A percentile compares a stretch with the other conserved stretches of the same genome.
These are phyloP conservation scores for Pomatorhinus ruficollis DNA, from an alignment of 2,113 vertebrate genomes.

Conservation along the genomic window DNA sequence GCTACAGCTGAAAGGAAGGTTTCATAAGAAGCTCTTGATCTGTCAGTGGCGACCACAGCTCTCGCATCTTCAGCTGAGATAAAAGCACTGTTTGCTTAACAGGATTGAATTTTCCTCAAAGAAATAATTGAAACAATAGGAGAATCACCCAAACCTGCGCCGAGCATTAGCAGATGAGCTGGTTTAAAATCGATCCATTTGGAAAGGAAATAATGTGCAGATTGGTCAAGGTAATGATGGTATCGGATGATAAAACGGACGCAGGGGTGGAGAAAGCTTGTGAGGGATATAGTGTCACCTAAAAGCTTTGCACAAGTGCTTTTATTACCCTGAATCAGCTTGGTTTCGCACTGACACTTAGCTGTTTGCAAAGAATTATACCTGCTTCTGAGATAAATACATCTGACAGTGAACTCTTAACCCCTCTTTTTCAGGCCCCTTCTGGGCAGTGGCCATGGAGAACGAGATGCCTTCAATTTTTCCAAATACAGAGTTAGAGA, in stretches of 20 bases:
- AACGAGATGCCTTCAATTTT: background rate
- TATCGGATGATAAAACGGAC: background rate
- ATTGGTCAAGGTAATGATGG: constrained; percentile 18
- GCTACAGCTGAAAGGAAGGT: background rate
- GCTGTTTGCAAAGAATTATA: constrained; percentile 9
- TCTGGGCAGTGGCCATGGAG: background rate
- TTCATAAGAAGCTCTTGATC: background rate
- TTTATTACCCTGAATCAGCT: constrained; percentile 61
- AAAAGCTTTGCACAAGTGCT: constrained; percentile 32
- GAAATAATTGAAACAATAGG: constrained; percentile 23
- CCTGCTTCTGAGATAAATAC: constrained; percentile 36
- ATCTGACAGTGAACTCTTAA: background rate
- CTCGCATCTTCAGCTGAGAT: background rate
- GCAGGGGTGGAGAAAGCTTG: constrained; percentile 16
- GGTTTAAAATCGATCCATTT: constrained; percentile 36
- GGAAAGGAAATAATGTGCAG: constrained; percentile 39
- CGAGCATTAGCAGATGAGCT: constrained; percentile 17
- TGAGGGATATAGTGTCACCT: constrained; percentile 28
- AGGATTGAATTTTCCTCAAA: constrained; percentile 19
- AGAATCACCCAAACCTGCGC: constrained; percentile 3
- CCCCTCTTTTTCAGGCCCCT: background rate
- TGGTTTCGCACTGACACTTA: constrained; percentile 17
- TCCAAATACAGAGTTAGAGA: background rate
- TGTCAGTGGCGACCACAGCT: background rate
- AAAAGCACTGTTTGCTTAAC: constrained; percentile 11